Evolutionary conservation across 2,113 vertebrate species (phyloP).

Genomic region (Menidia beryllina): DNA sequence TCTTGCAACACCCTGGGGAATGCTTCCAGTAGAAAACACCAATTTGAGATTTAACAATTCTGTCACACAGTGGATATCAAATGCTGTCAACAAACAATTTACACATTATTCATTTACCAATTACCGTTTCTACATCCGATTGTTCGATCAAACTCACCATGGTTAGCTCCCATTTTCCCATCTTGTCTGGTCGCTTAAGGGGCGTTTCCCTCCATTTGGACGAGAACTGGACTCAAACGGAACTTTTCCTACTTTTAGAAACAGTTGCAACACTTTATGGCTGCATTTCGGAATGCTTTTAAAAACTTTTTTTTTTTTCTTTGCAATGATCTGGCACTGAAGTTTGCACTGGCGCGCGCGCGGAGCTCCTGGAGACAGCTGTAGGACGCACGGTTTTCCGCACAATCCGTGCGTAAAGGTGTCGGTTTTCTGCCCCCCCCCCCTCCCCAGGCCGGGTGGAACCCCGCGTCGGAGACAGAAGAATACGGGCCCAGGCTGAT

Average conservation of each 20-base stretch:
- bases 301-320: too few species aligned
- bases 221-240: conserved; percentile 19
- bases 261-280: neutral
- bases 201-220: conserved; percentile 56
- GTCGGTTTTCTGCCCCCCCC: neutral
- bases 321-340: too few species aligned
- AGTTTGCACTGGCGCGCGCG: too few species aligned
- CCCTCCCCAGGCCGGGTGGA: too few species aligned
- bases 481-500: neutral
- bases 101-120: too few species aligned
- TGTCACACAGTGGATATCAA: too few species aligned
- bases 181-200: conserved; percentile 54
- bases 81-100: too few species aligned
- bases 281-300: conserved; percentile 31
- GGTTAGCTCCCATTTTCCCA: conserved; percentile 85
- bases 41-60: too few species aligned
- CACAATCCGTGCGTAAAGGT: conserved; percentile 15
- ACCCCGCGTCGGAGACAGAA: neutral
- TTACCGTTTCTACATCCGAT: too few species aligned
- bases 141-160: conserved; percentile 69
- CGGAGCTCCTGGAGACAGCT: too few species aligned
- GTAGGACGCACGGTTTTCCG: neutral
- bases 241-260: neutral
- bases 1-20: too few species aligned
- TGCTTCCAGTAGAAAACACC: too few species aligned